phyloP scores from a whole-genome alignment of 2,888 invertebrate species.

The Chloroclystis v-ata region DNA sequence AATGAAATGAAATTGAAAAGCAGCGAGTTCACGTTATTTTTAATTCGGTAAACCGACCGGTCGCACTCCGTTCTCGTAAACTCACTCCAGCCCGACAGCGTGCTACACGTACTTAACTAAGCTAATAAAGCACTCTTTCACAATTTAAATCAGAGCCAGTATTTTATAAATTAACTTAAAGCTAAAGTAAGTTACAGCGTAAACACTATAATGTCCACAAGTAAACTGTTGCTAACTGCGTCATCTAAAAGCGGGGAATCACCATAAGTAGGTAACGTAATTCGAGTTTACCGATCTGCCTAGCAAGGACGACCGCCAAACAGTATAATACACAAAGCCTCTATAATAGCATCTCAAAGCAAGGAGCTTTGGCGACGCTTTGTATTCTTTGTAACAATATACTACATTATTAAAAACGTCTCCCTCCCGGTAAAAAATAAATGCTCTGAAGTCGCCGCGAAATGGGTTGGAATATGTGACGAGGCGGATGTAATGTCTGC shows the following conservation, averaged over 20 bases:
- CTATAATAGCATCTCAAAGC: conserved; percentile 48
- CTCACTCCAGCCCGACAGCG: not conserved
- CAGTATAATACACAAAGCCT: conserved; percentile 47
- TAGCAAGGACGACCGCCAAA: conserved; percentile 38
- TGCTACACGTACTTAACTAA: not conserved
- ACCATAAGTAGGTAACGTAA: too few relatives aligned
- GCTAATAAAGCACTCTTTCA: not conserved
- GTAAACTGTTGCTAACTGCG: too few relatives aligned
- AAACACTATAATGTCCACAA: conserved; percentile 4
- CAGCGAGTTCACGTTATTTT: too few relatives aligned
- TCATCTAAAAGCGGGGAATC: too few relatives aligned
- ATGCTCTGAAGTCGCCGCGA: conserved; percentile 45
- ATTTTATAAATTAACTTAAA: not conserved
- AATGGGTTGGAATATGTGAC: conserved; percentile 51
- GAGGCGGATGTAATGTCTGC: conserved; percentile 45
- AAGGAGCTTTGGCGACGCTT: conserved; percentile 53
- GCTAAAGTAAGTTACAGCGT: conserved; percentile 1
- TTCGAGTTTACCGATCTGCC: conserved; percentile 26
- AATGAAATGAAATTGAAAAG: too few relatives aligned
- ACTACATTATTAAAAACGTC: conserved; percentile 69
- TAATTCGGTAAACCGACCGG: too few relatives aligned
- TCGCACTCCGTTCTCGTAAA: not conserved
- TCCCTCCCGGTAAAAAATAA: conserved; percentile 55
- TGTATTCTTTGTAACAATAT: conserved; percentile 67
- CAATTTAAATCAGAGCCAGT: not conserved